A percentile compares a stretch with the other conserved stretches of the same genome.
These are phyloP conservation scores for Torymus aiolomorphi DNA, from an alignment of 2,888 invertebrate genomes.

Conservation along the genomic window DNA sequence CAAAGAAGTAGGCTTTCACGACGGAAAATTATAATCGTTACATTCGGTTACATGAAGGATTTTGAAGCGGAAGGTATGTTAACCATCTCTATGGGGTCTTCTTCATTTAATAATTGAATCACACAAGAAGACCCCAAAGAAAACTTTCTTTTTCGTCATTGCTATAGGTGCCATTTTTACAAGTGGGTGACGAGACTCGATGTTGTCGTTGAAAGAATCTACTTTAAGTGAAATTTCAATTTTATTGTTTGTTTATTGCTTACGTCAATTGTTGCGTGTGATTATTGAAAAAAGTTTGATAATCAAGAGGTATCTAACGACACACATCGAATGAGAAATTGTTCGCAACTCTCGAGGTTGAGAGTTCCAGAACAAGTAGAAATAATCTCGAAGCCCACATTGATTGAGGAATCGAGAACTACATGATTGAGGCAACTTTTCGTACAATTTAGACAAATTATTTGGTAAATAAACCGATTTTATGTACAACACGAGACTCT, in stretches of 20 bases:
- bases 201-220: conserved; percentile 21
- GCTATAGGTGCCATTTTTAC: conserved; percentile 9
- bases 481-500: conserved; percentile 41
- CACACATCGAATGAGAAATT: conserved; percentile 37
- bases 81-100: conserved; percentile 17
- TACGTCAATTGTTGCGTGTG: conserved; percentile 4
- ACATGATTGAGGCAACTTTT: conserved; percentile 44
- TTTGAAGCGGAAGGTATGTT: conserved; percentile 18
- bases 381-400: conserved; percentile 47
- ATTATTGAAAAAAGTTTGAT: neutral
- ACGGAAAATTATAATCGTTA: conserved; percentile 51
- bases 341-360: conserved; percentile 21
- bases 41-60: conserved; percentile 34
- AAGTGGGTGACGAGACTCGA: conserved; percentile 39
- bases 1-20: conserved; percentile 56
- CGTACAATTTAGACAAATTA: neutral
- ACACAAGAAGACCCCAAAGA: conserved; percentile 17
- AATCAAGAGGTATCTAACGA: conserved; percentile 32
- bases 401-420: conserved; percentile 33
- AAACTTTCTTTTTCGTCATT: conserved; percentile 27
- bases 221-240: conserved; percentile 1
- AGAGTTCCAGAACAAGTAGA: conserved; percentile 35
- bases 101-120: neutral
- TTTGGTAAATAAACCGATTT: conserved; percentile 27
- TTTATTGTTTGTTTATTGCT: conserved; percentile 14